A percentile compares a stretch with the other conserved stretches of the same genome.
Conservation (phyloP, 1,140 invertebrate species). For the Drosophila nasuta region DNA sequence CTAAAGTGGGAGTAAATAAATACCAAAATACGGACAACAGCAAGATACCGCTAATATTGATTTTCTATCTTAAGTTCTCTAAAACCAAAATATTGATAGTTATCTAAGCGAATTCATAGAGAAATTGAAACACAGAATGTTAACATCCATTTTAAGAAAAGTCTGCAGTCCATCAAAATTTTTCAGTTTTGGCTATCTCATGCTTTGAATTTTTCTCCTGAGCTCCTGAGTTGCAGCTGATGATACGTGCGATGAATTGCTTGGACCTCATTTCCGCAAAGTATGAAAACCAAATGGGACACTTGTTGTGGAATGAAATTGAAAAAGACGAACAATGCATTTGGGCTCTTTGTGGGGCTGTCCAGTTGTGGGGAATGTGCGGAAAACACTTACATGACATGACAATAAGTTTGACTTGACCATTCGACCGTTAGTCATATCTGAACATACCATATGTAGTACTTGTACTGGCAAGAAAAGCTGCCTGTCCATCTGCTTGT, state of each 20-base stretch:
- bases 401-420: conserved; percentile 81
- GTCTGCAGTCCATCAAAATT: background rate
- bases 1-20: background rate
- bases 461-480: conserved; percentile 3
- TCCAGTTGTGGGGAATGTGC: background rate
- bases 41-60: too few species aligned
- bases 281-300: conserved; percentile 28
- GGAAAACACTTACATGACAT: conserved; percentile 72
- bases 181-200: conserved; percentile 1
- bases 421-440: conserved; percentile 79
- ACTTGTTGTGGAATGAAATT: conserved; percentile 52
- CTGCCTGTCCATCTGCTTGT: background rate
- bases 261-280: conserved; percentile 7
- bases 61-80: too few species aligned
- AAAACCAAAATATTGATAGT: too few species aligned
- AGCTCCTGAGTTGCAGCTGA: conserved; percentile 13
- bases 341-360: background rate
- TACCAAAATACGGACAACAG: background rate
- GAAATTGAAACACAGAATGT: background rate
- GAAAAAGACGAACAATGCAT: conserved; percentile 47
- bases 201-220: background rate
- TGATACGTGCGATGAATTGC: background rate
- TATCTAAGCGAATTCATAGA: background rate
- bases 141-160: background rate
- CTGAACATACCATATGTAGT: conserved; percentile 37